These are phyloP conservation scores for Meriones psammophilus DNA, from an alignment of 2,797 vertebrate genomes.

Conservation along the genomic window DNA sequence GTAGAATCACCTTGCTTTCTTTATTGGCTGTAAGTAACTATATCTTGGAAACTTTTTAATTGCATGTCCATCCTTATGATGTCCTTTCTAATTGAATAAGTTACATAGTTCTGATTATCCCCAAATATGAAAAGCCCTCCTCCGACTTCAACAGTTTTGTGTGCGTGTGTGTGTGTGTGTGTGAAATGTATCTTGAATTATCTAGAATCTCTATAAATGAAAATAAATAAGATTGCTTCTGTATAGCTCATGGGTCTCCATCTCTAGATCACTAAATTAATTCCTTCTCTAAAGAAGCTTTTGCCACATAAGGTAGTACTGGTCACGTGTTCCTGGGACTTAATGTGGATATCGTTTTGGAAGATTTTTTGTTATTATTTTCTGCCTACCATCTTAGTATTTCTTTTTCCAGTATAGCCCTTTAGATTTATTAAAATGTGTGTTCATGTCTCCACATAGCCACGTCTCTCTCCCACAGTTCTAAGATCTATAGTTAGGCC, in stretches of 20 bases:
- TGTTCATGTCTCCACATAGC: background rate
- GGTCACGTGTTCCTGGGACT: background rate
- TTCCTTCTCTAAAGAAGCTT: background rate
- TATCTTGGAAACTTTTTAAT: conserved; percentile 51
- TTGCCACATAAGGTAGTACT: background rate
- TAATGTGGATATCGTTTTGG: background rate
- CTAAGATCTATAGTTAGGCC: background rate
- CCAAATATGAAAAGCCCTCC: conserved; percentile 10
- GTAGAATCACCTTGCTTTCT: conserved; percentile 24
- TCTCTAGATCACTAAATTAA: background rate
- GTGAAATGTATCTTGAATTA: background rate
- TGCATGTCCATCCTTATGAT: background rate
- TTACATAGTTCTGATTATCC: conserved; percentile 15
- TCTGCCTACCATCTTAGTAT: background rate
- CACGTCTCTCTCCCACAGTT: background rate
- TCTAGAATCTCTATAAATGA: conserved; percentile 29
- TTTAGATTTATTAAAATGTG: background rate
- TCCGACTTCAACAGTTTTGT: conserved; percentile 16
- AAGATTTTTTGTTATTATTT: background rate
- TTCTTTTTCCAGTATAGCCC: background rate
- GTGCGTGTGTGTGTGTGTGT: background rate
- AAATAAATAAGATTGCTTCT: background rate
- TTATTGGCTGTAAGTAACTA: conserved; percentile 55
- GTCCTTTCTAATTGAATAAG: conserved; percentile 63
- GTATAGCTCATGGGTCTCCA: background rate